These are phyloP conservation scores for Teinopalpus imperialis DNA, from an alignment of 2,888 invertebrate genomes.

Conservation along the genomic window DNA sequence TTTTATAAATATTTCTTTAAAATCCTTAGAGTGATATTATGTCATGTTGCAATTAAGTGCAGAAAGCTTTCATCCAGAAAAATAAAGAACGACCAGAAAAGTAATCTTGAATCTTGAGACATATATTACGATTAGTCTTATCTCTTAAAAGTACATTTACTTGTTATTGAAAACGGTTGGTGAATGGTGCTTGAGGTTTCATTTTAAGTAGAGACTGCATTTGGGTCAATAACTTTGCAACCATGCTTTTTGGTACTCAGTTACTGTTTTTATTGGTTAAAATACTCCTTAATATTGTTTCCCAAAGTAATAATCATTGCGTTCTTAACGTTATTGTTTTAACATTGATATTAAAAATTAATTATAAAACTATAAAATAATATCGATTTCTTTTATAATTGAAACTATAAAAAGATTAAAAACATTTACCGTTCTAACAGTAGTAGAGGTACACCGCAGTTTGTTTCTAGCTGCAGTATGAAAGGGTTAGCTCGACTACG, in stretches of 20 bases:
- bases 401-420: too few species aligned
- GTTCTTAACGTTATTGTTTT: not conserved
- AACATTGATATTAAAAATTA: slow-evolving; percentile 5
- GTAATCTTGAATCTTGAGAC: slow-evolving; percentile 11
- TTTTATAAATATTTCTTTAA: too few species aligned
- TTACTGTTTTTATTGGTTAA: slow-evolving; percentile 12
- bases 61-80: slow-evolving; percentile 1
- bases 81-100: slow-evolving; percentile 2
- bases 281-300: slow-evolving; percentile 1
- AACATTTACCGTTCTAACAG: too few species aligned
- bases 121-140: slow-evolving; percentile 10
- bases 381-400: slow-evolving; percentile 8
- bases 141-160: slow-evolving; percentile 24
- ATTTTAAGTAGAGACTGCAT: slow-evolving; percentile 8
- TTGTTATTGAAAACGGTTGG: slow-evolving; percentile 24
- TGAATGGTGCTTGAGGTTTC: slow-evolving; percentile 8
- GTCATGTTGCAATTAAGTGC: slow-evolving; percentile 5
- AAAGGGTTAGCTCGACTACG: too few species aligned
- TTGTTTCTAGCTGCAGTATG: too few species aligned
- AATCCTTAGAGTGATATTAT: too few species aligned
- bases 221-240: slow-evolving; percentile 8
- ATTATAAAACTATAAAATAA: slow-evolving; percentile 3
- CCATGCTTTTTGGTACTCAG: slow-evolving; percentile 1
- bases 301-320: slow-evolving; percentile 3
- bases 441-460: too few species aligned